Percentiles rank a stretch among this genome's conserved stretches.
phyloP scores from a whole-genome alignment of 2,888 invertebrate species.

The Anticlea derivata region DNA sequence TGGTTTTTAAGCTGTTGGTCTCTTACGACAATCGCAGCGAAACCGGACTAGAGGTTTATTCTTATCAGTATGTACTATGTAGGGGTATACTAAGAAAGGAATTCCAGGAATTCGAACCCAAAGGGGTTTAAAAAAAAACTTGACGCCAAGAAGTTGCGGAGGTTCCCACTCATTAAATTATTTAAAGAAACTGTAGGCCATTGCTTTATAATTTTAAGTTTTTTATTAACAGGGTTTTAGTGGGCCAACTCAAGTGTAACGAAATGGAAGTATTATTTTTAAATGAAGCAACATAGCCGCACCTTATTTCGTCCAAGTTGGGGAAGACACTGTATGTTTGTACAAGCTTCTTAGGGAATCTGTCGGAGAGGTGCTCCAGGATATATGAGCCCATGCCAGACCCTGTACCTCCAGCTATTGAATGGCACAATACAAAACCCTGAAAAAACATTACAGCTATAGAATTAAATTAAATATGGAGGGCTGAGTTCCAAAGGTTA shows the following conservation, averaged over 20 bases:
- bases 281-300: conserved; percentile 20
- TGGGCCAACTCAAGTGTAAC: not conserved
- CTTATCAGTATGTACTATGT: too few relatives aligned
- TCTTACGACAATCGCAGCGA: too few relatives aligned
- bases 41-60: too few relatives aligned
- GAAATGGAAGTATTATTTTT: not conserved
- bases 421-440: conserved; percentile 99
- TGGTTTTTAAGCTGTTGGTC: too few relatives aligned
- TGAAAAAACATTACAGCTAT: conserved; percentile 52
- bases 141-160: too few relatives aligned
- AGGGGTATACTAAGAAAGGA: too few relatives aligned
- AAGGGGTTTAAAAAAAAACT: too few relatives aligned
- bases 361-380: conserved; percentile 93
- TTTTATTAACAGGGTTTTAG: not conserved
- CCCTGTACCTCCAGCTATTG: conserved; percentile 99
- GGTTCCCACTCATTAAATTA: too few relatives aligned
- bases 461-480: not conserved
- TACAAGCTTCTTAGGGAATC: conserved; percentile 98
- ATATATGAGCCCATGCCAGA: conserved; percentile 99
- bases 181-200: too few relatives aligned
- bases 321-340: conserved; percentile 99
- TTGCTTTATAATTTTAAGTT: too few relatives aligned
- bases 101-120: too few relatives aligned
- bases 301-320: conserved; percentile 97
- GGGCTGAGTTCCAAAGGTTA: too few relatives aligned